A percentile compares a stretch with the other conserved stretches of the same genome.
Evolutionary conservation across 1,140 invertebrate species (phyloP).

Genomic region (Trachymyrmex septentrionalis): DNA sequence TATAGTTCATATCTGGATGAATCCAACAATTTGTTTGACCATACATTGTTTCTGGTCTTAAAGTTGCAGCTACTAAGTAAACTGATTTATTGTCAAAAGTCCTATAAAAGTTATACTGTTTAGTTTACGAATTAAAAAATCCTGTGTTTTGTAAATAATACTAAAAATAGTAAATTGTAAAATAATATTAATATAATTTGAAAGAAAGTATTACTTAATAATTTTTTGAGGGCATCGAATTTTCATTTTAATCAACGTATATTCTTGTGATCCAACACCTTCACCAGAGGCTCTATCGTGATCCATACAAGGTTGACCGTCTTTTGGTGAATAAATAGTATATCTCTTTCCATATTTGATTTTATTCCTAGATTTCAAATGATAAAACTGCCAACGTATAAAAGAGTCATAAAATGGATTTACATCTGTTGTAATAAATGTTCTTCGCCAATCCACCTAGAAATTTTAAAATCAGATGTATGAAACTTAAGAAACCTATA

Average conservation of each 20-base stretch:
- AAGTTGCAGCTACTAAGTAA: constrained; percentile 98
- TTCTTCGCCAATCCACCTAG: constrained; percentile 98
- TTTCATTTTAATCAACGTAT: constrained; percentile 98
- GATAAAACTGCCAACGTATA: constrained; percentile 98
- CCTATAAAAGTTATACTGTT: constrained; percentile 82
- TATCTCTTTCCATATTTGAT: constrained; percentile 99
- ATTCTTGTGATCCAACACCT: constrained; percentile 99
- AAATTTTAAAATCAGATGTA: constrained; percentile 60
- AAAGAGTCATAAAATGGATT: constrained; percentile 99
- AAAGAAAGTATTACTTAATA: constrained; percentile 87
- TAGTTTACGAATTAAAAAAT: constrained; percentile 6
- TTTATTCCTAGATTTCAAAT: constrained; percentile 95
- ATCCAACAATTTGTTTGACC: constrained; percentile 99
- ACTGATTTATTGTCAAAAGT: constrained; percentile 88
- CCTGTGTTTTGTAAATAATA: too few relatives aligned
- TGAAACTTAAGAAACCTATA: not conserved
- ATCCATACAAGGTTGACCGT: constrained; percentile 99
- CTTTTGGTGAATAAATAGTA: constrained; percentile 98
- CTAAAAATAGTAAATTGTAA: not conserved
- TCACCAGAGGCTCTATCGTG: constrained; percentile 98
- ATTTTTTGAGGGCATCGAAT: constrained; percentile 92
- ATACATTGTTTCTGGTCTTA: constrained; percentile 99
- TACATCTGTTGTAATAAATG: constrained; percentile 99
- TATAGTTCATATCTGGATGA: constrained; percentile 97
- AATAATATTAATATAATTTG: constrained; percentile 32